Evolutionary conservation across 1,140 invertebrate genomes (phyloP).

Genomic region (Drosophila azteca): DNA sequence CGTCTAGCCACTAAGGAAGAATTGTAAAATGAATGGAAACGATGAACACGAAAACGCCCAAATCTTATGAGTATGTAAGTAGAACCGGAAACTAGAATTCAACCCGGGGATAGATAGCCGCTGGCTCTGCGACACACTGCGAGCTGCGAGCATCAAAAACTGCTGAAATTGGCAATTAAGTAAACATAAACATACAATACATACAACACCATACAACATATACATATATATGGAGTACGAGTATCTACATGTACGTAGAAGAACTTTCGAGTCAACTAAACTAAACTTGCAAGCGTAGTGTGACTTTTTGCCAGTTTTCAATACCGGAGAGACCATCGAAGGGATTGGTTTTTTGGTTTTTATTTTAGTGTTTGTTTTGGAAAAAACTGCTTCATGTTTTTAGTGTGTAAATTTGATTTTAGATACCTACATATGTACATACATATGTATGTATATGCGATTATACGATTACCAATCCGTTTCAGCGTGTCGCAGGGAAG

Average conservation of each 20-base stretch:
- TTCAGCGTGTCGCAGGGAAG: slow-evolving; percentile 20
- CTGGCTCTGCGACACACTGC: slow-evolving; percentile 15
- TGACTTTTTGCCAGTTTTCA: slow-evolving; percentile 21
- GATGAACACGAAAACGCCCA: slow-evolving; percentile 80
- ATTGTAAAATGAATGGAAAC: slow-evolving; percentile 77
- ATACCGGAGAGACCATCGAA: slow-evolving; percentile 9
- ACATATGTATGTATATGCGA: slow-evolving; percentile 25
- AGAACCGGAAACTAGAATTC: slow-evolving; percentile 48
- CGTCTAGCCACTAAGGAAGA: slow-evolving; percentile 56
- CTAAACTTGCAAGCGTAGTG: slow-evolving; percentile 37
- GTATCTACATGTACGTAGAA: slow-evolving; percentile 13
- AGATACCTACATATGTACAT: slow-evolving; percentile 31
- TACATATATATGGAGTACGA: slow-evolving; percentile 25
- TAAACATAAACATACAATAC: slow-evolving; percentile 52
- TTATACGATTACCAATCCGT: slow-evolving; percentile 30
- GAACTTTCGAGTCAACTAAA: slow-evolving; percentile 44
- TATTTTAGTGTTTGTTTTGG: not conserved
- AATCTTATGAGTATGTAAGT: slow-evolving; percentile 83
- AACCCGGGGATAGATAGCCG: slow-evolving; percentile 41
- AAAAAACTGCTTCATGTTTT: slow-evolving; percentile 62
- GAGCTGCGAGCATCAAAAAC: slow-evolving; percentile 40
- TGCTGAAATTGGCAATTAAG: slow-evolving; percentile 82
- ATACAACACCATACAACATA: slow-evolving; percentile 8
- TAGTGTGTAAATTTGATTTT: slow-evolving; percentile 67
- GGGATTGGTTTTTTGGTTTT: too few relatives aligned